phyloP scores from a whole-genome alignment of 2,797 vertebrate genomes.

The Helostoma temminkii region DNA sequence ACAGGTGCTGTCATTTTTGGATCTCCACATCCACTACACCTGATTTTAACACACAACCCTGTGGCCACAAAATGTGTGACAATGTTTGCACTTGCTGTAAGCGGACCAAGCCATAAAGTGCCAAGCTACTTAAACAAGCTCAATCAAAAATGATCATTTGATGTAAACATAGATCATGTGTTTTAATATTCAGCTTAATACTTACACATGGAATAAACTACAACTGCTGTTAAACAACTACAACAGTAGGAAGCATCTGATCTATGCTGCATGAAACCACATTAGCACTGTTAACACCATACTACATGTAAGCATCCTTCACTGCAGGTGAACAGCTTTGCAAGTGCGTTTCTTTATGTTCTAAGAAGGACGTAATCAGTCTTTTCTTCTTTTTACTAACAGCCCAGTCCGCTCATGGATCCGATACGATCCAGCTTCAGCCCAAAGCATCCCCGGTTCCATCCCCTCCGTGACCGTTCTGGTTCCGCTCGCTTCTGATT shows the following conservation, averaged over 20 bases:
- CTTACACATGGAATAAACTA: slow-evolving; percentile 51
- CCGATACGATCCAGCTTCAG: slow-evolving; percentile 91
- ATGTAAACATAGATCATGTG: slow-evolving; percentile 59
- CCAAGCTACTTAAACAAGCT: slow-evolving; percentile 16
- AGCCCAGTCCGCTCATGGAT: slow-evolving; percentile 90
- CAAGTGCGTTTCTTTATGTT: slow-evolving; percentile 28
- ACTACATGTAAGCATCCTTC: slow-evolving; percentile 63
- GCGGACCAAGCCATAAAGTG: slow-evolving; percentile 35
- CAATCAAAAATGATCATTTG: slow-evolving; percentile 26
- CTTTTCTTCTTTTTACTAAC: slow-evolving; percentile 78
- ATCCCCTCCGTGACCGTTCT: slow-evolving; percentile 85
- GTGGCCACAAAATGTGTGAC: slow-evolving; percentile 33
- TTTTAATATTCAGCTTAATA: slow-evolving; percentile 56
- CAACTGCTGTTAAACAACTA: slow-evolving; percentile 44
- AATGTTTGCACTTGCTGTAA: slow-evolving; percentile 37
- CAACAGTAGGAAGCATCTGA: slow-evolving; percentile 49
- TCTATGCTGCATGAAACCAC: slow-evolving; percentile 71
- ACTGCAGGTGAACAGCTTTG: slow-evolving; percentile 38
- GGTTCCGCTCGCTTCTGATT: slow-evolving; percentile 86
- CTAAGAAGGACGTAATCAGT: slow-evolving; percentile 61
- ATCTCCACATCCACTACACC: slow-evolving; percentile 44
- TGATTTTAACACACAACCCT: slow-evolving; percentile 43
- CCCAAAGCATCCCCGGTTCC: slow-evolving; percentile 90
- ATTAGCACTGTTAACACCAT: slow-evolving; percentile 63
- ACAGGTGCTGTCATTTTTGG: slow-evolving; percentile 37